Evolutionary conservation across 2,113 vertebrate species (phyloP), one percentile per base, ranked within the genome.

Genomic region (Xiphias gladius): DNA sequence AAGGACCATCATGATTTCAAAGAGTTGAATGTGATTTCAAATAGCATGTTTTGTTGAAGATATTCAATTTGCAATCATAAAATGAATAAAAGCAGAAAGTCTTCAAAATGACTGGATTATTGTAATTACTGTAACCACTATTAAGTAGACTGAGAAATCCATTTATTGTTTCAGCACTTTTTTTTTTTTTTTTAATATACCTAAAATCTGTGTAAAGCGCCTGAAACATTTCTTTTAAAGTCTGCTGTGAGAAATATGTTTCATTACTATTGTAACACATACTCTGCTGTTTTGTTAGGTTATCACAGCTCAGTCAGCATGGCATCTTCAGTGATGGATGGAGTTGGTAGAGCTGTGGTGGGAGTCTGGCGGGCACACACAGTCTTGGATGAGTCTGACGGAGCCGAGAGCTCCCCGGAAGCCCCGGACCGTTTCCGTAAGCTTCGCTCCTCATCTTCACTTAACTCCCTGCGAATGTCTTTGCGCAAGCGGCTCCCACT

Each of bases 401-500:
- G 94, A 2, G 87, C 85, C 0, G 94, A 96, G n/a, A 94, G 92
- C 58, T 96, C 96, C 3, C 94, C 94, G 1, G 93, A 95, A 54
- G 88, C 82, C 13, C 87, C 94, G 0, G 93, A 95, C 22, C 91
- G 77, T 4, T 89, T 96, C 90, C 95, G 90, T 16, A 95, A 86
- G 73, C 94, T 92, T 11, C 89, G 89, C n/a, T 90, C 95, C 10
- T 91, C 94, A 0, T 93, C 94, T 22, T 93, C 96, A 4, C 92
- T 98, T 7, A 96, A 94, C 50, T 95, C 96, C 2, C 80, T 98
- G 61, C 82, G 96, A 57, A 96, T 95, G 95, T 96, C 97, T 46
- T 89, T 99, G 76, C 94, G 97, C 37, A 97, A 97, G 66, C 88
- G 96, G 57, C 94, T 96, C 22, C 97, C 97, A 0, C 86, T 99